Evolutionary conservation across 2,888 invertebrate genomes (phyloP).

Genomic region (Protophormia terraenovae): DNA sequence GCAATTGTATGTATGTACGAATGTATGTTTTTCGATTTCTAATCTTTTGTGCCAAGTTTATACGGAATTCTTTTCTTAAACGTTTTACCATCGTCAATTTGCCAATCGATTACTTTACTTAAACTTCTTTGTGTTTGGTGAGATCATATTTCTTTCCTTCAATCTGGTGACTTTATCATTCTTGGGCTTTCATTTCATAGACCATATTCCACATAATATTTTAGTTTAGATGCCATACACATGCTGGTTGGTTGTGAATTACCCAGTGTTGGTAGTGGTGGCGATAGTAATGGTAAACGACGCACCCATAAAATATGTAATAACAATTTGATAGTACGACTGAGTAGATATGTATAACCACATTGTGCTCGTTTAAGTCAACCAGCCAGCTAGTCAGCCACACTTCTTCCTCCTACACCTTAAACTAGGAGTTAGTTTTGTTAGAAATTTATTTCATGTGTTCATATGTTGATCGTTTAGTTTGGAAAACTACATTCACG

Average conservation of each 20-base stretch:
- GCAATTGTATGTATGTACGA: background rate
- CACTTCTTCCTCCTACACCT: slow-evolving; percentile 55
- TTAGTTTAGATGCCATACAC: slow-evolving; percentile 24
- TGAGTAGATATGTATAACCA: too few species aligned
- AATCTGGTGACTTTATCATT: slow-evolving; percentile 50
- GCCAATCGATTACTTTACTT: slow-evolving; percentile 57
- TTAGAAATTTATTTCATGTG: slow-evolving; percentile 4
- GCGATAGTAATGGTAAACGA: background rate
- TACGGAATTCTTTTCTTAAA: slow-evolving; percentile 51
- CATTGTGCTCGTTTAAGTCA: background rate
- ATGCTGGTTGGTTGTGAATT: slow-evolving; percentile 44
- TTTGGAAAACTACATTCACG: slow-evolving; percentile 56
- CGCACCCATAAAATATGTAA: slow-evolving; percentile 49
- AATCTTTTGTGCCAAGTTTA: background rate
- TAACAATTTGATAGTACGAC: slow-evolving; percentile 28
- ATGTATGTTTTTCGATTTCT: slow-evolving; percentile 10
- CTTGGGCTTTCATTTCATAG: slow-evolving; percentile 33
- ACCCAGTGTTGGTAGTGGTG: background rate
- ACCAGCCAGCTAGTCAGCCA: too few species aligned
- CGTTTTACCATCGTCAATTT: slow-evolving; percentile 57
- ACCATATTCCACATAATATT: slow-evolving; percentile 11
- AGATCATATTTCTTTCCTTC: slow-evolving; percentile 62
- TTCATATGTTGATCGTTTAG: background rate
- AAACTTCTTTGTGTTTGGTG: slow-evolving; percentile 41
- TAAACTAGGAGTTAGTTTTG: slow-evolving; percentile 18